Base-by-base conservation (phyloP, 2,113 vertebrate species). In the Ctenomys sociabilis region DNA sequence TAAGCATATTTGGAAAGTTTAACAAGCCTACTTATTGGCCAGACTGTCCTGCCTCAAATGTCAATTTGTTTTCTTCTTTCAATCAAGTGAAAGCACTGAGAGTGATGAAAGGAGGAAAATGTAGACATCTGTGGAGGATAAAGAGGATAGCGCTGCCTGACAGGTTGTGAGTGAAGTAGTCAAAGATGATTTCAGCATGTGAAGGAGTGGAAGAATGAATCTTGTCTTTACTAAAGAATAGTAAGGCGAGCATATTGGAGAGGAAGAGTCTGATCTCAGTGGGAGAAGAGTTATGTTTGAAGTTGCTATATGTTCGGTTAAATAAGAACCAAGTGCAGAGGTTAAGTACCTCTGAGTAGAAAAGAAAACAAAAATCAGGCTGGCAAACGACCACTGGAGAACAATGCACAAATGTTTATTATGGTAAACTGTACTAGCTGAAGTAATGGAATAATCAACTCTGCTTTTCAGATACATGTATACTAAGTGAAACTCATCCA, bases 171-270 rank as follows among this genome's bases (percentile, higher is more conserved):
- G 32, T 0, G 0, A 93, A n/a, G 91, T 16, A 52, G 22, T 49
- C 40, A 78, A 80, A 32, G 30, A 52, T 89, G 17, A 40, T 84
- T 90, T 92, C 17, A 77, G 64, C 32, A 7, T 16, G 35, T 57
- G 2, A 82, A 7, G 77, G 66, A 63, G 57, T 45, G 32, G 3
- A 77, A 91, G 37, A 22, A 87, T 70, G 0, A 12, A 19, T 78
- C 91, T 94, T 82, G 24, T 54, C 54, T 49, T 91, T 85, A 80
- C 11, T 70, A 59, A 88, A 96, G 95, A 85, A 84, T 68, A n/a
- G 75, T 22, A 28, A 24, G 63, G 63, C 43, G 7, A 84, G n/a
- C 22, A 84, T 13, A 7, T 64, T 19, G 43, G 35, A 87, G 35
- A 89, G 2, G 1, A 3, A 83, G 5, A 83, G 8, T n/a, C n/a